Base-by-base conservation (phyloP, 2,113 vertebrate species). In the Mobula hypostoma region DNA sequence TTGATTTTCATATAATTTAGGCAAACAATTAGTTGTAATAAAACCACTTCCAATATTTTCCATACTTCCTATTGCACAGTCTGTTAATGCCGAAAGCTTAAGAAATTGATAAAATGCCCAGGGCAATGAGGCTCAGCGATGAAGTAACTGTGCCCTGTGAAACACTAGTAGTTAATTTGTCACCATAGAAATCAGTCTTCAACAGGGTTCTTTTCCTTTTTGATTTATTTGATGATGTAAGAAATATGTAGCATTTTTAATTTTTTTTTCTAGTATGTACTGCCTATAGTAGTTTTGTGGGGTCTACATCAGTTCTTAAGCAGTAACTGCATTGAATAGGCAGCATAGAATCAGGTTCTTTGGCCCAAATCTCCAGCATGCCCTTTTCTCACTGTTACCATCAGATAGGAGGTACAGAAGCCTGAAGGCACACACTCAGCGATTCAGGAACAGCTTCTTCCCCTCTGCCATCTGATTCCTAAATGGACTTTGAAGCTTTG, bases 71-170 rank as follows among this genome's bases (percentile, higher is more conserved):
- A 12, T 24, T 93, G 19, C 32, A 93, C 36, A 40, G 17, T 40
- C 7, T 21, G 7, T 21, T 40, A 7, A 17, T 32, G 29, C 66
- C 2, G 63, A 68, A 40, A 32, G n/a, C 63, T 66, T 21, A 24
- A 36, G n/a, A 36, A 91, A 91, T 56, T 93, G 91, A 70, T 93
- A 72, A 93, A 74, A 40, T 74, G 36, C 68, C 70, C 29, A 3
- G 27, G 21, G 70, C 14, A 19, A 92, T 27, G 63, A 70, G 66
- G 40, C 14, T 72, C 66, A 12, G 2, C 4, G 90, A 88, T 40
- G 32, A 74, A 93, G 90, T 74, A 74, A 74, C 68, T 74, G 15
- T 72, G 21, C 8, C 68, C 90, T 92, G 58, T 93, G 90, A 70
- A 93, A 93, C 40, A 93, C 4, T 17, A 63, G 58, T n/a, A 29